Percentiles rank a stretch among this genome's conserved stretches.
Conservation (phyloP, 2,797 vertebrate genomes). For the Anas flavirostris region DNA sequence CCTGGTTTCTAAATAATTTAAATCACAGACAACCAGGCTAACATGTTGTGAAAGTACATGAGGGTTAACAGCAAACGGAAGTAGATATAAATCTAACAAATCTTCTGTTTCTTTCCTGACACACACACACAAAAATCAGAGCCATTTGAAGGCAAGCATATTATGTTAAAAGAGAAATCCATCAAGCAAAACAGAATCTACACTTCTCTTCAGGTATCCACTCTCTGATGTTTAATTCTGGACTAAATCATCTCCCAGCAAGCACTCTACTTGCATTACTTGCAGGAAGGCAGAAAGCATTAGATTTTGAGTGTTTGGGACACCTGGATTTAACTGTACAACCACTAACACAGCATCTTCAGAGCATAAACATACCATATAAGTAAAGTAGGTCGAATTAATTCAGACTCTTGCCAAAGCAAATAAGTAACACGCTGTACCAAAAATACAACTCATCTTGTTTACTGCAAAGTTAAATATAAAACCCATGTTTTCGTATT, state of each 20-base stretch:
- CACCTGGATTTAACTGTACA: not conserved
- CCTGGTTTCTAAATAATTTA: not conserved
- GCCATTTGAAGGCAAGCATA: not conserved
- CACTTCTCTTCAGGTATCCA: too few relatives aligned
- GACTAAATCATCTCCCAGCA: rapidly evolving
- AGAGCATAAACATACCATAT: not conserved
- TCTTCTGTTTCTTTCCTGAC: not conserved
- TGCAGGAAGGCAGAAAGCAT: not conserved
- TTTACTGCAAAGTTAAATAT: not conserved
- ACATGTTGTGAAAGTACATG: not conserved
- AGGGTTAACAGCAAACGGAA: not conserved
- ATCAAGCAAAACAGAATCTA: not conserved
- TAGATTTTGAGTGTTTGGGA: not conserved
- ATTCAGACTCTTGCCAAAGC: not conserved
- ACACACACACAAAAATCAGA: not conserved
- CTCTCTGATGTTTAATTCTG: not conserved
- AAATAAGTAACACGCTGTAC: not conserved
- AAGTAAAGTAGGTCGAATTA: not conserved
- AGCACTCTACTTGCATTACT: not conserved
- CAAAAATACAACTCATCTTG: not conserved
- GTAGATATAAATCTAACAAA: not conserved
- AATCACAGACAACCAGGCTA: not conserved
- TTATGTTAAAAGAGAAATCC: not conserved
- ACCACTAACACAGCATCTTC: not conserved
- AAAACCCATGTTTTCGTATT: not conserved